phyloP scores from a whole-genome alignment of 2,113 vertebrate species.

The Bubalus kerabau region DNA sequence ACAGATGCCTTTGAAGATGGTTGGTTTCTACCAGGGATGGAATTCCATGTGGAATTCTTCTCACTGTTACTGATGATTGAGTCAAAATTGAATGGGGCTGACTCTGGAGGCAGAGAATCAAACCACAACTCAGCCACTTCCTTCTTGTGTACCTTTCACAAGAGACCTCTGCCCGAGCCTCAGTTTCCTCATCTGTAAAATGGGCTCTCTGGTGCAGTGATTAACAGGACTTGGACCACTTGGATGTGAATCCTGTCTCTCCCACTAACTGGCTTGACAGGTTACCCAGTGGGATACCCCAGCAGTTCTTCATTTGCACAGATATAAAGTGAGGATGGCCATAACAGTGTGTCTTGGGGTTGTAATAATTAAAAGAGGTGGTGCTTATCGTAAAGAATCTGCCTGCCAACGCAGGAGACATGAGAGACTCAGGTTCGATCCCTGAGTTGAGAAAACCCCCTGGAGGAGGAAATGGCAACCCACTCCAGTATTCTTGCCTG shows the following conservation, averaged over 20 bases:
- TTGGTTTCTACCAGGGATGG: not conserved
- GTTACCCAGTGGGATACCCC: not conserved
- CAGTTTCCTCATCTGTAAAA: not conserved
- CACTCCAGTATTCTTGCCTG: not conserved
- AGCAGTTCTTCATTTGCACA: not conserved
- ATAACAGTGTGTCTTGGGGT: not conserved
- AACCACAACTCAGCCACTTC: not conserved
- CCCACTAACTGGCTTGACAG: not conserved
- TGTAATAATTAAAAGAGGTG: not conserved
- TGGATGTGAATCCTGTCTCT: not conserved
- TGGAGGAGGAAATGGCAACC: not conserved
- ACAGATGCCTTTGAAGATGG: not conserved
- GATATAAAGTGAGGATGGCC: not conserved
- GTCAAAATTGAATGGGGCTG: accelerated
- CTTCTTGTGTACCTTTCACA: not conserved
- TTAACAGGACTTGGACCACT: not conserved
- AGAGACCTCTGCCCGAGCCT: no score
- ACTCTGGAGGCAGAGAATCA: not conserved
- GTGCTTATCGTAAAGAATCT: not conserved
- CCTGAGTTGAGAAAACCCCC: not conserved
- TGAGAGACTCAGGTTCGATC: not conserved
- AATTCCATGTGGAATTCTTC: not conserved
- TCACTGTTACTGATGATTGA: not conserved
- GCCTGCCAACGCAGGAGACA: not conserved
- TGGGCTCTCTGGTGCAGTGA: no score